Evolutionary conservation across 2,113 vertebrate species (phyloP), one percentile per base, ranked within the genome.

Genomic region (Paracanthobrama guichenoti): DNA sequence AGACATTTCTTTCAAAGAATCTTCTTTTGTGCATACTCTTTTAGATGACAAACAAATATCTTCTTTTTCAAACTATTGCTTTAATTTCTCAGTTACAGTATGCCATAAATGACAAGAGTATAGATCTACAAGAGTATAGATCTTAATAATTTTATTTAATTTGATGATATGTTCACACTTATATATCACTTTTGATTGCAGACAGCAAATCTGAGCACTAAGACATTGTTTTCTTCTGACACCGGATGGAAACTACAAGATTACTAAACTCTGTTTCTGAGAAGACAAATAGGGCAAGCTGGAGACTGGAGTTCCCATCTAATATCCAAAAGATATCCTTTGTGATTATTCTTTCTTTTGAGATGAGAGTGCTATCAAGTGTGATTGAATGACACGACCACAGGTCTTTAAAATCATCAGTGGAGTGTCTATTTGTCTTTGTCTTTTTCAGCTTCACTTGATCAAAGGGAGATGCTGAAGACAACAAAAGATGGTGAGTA

Each of bases 381-480:
- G 16, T 86, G 76, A 87, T 87, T 87, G n/a, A 87, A 86, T 88
- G 84, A 71, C 44, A 39, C 24, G 20, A n/a, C 31, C 55, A 48
- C 1, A 11, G 4, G 55, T 71, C 28, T 77, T 74, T 64, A 59
- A 60, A 82, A 72, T 82, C 86, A 88, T 88, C 87, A 82, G 39
- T 78, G n/a, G 57, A 74, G 83, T 72, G 53, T 57, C 50, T 84
- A 74, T 79, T 50, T 86, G 55, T 84, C 62, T 81, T 57, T 57
- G 64, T 84, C 57, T 46, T 26, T 81, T 81, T 76, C 53, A 77
- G 75, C 53, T 84, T 73, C 55, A 67, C 44, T 39, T 84, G 85
- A 89, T 88, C 88, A 88, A 81, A 86, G 81, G 24, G 39, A 82
- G 72, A 48, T 76, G 77, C 62, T 67, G 35, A 75, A 72, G 78